Evolutionary conservation across 2,888 invertebrate species (phyloP).

Genomic region (Aphodius granarius): DNA sequence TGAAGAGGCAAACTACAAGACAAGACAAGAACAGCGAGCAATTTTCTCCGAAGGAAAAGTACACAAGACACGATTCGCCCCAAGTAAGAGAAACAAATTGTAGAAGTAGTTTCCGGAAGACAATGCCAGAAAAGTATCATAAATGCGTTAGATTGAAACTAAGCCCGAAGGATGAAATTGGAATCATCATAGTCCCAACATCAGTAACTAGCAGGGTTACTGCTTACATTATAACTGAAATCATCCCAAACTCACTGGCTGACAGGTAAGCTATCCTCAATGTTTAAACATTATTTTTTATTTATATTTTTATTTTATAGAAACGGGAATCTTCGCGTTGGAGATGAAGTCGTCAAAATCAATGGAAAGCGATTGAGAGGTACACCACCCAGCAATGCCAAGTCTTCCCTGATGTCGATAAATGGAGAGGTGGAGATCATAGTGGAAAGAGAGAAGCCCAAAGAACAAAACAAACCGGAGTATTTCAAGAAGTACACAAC

Average conservation of each 20-base stretch:
- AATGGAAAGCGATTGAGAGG: constrained; percentile 81
- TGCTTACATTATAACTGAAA: constrained; percentile 55
- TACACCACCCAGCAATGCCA: constrained; percentile 66
- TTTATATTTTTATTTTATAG: constrained; percentile 53
- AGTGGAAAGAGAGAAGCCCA: constrained; percentile 38
- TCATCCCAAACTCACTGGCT: constrained; percentile 56
- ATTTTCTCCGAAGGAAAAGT: constrained; percentile 26
- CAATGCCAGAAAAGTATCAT: constrained; percentile 41
- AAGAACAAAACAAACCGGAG: constrained; percentile 5
- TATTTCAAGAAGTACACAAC: constrained; percentile 12
- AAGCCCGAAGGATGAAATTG: constrained; percentile 37
- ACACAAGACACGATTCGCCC: constrained; percentile 10
- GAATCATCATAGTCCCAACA: constrained; percentile 41
- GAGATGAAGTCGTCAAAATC: constrained; percentile 88
- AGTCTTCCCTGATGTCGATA: constrained; percentile 48
- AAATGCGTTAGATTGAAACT: constrained; percentile 45
- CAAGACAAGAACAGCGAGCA: constrained; percentile 30
- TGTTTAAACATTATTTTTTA: constrained; percentile 7
- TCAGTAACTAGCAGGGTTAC: constrained; percentile 32
- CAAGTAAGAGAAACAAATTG: not conserved
- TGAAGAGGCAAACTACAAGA: constrained; percentile 30
- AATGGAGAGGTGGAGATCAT: constrained; percentile 55
- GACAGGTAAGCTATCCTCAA: constrained; percentile 50
- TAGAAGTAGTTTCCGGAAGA: constrained; percentile 16
- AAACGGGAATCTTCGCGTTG: constrained; percentile 78